These are phyloP conservation scores for Sebastes cheni DNA, from an alignment of 2,797 vertebrate species.

Conservation along the genomic window DNA sequence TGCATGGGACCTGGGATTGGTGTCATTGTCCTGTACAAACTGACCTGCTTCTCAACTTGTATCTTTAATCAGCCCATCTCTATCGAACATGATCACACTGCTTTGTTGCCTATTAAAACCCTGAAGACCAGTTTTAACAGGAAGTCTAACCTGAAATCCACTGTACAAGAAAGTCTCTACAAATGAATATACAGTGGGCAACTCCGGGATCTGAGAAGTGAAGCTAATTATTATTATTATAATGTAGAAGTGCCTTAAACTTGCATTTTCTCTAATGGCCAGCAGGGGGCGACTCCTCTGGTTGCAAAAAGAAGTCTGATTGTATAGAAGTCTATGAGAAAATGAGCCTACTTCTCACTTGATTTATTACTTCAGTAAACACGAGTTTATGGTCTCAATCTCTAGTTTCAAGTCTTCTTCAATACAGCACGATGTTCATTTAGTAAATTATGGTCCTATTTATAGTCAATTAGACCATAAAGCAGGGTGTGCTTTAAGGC, in stretches of 20 bases:
- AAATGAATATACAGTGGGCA: neutral
- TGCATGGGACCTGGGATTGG: neutral
- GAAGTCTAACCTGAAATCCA: neutral
- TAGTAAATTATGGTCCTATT: no score
- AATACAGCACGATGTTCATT: no score
- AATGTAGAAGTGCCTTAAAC: neutral
- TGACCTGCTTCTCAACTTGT: neutral
- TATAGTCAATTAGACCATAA: no score
- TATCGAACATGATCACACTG: neutral
- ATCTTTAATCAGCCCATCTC: neutral
- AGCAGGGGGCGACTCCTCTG: neutral
- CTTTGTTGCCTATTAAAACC: neutral
- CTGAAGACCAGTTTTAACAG: neutral
- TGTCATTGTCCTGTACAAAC: neutral
- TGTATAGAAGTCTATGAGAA: neutral
- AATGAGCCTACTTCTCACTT: neutral
- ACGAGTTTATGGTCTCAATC: no score
- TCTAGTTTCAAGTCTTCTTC: no score
- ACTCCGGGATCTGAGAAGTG: neutral
- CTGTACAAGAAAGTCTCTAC: neutral
- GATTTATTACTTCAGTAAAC: no score
- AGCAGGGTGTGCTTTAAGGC: no score
- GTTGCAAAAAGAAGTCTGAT: neutral
- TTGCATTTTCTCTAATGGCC: neutral
- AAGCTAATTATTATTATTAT: neutral